A percentile compares a stretch with the other conserved stretches of the same genome.
phyloP scores from a whole-genome alignment of 2,113 vertebrate genomes.

The Gavia stellata region DNA sequence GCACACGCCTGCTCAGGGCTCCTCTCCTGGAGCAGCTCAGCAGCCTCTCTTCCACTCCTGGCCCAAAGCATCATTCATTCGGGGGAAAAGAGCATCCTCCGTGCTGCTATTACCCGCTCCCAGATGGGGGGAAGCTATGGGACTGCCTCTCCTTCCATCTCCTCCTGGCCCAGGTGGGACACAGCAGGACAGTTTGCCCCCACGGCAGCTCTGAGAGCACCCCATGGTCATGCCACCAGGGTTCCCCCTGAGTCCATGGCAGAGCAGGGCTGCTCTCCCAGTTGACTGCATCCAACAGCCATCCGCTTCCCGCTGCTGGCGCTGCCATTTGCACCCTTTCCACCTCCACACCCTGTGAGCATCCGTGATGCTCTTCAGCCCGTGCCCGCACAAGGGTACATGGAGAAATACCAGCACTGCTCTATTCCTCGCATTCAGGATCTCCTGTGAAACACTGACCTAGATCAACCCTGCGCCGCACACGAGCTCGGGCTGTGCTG shows the following conservation, averaged over 20 bases:
- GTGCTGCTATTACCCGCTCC: not conserved
- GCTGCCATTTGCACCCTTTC: not conserved
- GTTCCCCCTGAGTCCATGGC: accelerated
- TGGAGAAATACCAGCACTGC: not conserved
- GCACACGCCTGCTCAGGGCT: not conserved
- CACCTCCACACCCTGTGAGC: not conserved
- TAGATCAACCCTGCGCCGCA: not conserved
- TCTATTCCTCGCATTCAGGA: not conserved
- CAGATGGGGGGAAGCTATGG: accelerated
- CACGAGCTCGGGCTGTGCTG: not conserved
- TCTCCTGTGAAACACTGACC: not conserved
- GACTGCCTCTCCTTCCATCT: not conserved
- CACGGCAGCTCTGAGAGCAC: not conserved
- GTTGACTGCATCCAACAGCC: not conserved
- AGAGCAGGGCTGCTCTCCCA: not conserved
- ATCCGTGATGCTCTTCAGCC: not conserved
- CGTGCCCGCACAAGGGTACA: accelerated
- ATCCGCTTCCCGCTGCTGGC: not conserved
- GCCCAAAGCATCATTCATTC: not conserved
- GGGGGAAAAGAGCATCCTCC: not conserved
- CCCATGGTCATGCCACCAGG: not conserved
- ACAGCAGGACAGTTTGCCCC: not conserved
- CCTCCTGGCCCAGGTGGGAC: not conserved
- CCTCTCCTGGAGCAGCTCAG: not conserved
- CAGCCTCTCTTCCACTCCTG: not conserved